Evolutionary conservation across 2,888 invertebrate species (phyloP).

Genomic region (Stegophylla sp.): DNA sequence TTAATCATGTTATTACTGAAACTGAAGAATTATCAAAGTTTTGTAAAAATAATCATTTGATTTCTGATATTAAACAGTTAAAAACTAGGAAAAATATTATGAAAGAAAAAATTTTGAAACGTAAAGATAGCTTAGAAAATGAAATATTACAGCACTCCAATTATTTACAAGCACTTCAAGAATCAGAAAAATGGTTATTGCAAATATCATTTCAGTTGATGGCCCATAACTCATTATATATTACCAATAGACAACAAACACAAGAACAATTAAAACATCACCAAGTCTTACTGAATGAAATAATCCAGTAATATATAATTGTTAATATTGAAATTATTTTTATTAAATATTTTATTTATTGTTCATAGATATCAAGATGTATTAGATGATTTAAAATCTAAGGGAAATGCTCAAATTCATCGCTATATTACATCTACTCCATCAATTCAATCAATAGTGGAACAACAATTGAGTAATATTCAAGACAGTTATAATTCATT

Average conservation of each 20-base stretch:
- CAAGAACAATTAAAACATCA: conserved; percentile 90
- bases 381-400: conserved; percentile 81
- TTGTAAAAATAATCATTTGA: conserved; percentile 73
- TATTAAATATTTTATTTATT: conserved; percentile 5
- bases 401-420: conserved; percentile 83
- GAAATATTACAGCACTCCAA: conserved; percentile 85
- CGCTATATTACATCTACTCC: conserved; percentile 78
- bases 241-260: conserved; percentile 88
- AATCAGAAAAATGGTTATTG: conserved; percentile 92
- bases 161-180: conserved; percentile 89
- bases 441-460: conserved; percentile 77
- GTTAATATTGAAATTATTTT: background rate
- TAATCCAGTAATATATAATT: conserved; percentile 63
- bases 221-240: conserved; percentile 93
- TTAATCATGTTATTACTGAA: conserved; percentile 78
- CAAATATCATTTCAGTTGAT: conserved; percentile 94
- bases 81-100: conserved; percentile 76
- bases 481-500: conserved; percentile 92
- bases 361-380: conserved; percentile 74
- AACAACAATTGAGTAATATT: conserved; percentile 85
- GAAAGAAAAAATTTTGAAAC: conserved; percentile 71
- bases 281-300: conserved; percentile 74
- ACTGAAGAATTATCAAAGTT: conserved; percentile 77
- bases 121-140: conserved; percentile 69
- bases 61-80: conserved; percentile 74